Base-by-base conservation (phyloP, 1,140 invertebrate species). In the Plutomurus gul region DNA sequence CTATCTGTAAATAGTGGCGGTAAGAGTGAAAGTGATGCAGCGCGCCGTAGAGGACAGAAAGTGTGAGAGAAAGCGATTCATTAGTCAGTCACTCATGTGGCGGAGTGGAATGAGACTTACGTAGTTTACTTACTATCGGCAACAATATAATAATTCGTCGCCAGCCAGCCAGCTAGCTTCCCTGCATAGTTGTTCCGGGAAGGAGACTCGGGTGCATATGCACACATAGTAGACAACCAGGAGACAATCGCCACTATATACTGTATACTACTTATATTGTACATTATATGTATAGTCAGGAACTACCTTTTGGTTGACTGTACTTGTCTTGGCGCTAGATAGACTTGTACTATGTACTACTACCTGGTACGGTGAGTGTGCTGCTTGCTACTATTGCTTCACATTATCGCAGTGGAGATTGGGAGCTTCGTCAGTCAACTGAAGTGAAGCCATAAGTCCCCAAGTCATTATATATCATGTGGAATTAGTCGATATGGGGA, bases 401-500 rank as follows among this genome's bases (percentile, higher is more conserved):
- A 65, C 56, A 65, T 65, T 65, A 65, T 33, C 36, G 18, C 11
- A 33, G 56, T 65, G 18, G 56, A 65, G 18, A 33, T 65, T 65
- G 56, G 56, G 56, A 65, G 56, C 56, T 65, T 65, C 56, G 56
- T 65, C 56, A 65, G 56, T 65, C 56, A 65, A 65, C 56, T 65
- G 75, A 46, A 70, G 37, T 65, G 56, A 36, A 47, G 65, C 27
- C 56, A 49, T 75, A 79, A 79, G 78, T 79, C 78, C 78, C 78
- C 78, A 73, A 78, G 78, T 76, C 78, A 76, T 79, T 74, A 75
- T 81, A 82, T 81, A 80, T 82, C 81, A 80, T 81, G 75, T 80
- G 76, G 81, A 82, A 82, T 82, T 82, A 82, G 78, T 75, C 79
- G 75, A 80, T 81, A 81, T 73, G 76, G 76, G 81, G 78, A 80